Evolutionary conservation across 2,797 vertebrate genomes (phyloP), one percentile per base, ranked within the genome.

Genomic region (Periophthalmus magnuspinnatus): DNA sequence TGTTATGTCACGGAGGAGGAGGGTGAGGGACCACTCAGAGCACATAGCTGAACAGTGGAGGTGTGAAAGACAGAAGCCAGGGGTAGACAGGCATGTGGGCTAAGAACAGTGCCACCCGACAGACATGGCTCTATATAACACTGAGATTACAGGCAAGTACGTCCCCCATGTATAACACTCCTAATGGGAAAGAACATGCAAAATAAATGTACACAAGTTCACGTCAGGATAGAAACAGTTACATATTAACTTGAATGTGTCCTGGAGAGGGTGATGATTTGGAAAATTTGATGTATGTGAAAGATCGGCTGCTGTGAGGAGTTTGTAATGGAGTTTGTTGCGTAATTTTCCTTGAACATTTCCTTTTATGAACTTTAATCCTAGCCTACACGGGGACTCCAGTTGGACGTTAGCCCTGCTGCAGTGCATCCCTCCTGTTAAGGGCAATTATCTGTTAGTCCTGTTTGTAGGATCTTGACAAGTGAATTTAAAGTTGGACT

Each of bases 61-160:
- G 65, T 77, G 72, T 60, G 64, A 17, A 55, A 70, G 76, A 88
- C 24, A 16, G 19, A 28, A 67, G 21, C 57, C 80, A 83, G 67
- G 64, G 65, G 6, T 38, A 17, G 22, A 33, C 50, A 32, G 67
- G 45, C 64, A 60, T 71, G 67, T 32, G 45, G 3, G 19, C 34
- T 3, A 50, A 61, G 50, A 56, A 19, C 22, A 17, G 52, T 65
- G 65, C 67, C 13, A 63, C 10, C 0, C 0, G 28, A 65, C 64
- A 45, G 41, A 45, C 41, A 45, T 11, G 67, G 57, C 32, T 68
- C 52, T 55, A 48, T 16, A 55, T 16, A 55, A 24, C n/a, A 13
- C 21, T 13, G 21, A 56, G 9, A 52, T 22, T 55, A 24, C 9
- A 22, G 9, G 55, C 52, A 55, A 14, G 41, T 5, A 1, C 5